phyloP scores from a whole-genome alignment of 2,797 vertebrate genomes.

The Silurus lanzhouensis region DNA sequence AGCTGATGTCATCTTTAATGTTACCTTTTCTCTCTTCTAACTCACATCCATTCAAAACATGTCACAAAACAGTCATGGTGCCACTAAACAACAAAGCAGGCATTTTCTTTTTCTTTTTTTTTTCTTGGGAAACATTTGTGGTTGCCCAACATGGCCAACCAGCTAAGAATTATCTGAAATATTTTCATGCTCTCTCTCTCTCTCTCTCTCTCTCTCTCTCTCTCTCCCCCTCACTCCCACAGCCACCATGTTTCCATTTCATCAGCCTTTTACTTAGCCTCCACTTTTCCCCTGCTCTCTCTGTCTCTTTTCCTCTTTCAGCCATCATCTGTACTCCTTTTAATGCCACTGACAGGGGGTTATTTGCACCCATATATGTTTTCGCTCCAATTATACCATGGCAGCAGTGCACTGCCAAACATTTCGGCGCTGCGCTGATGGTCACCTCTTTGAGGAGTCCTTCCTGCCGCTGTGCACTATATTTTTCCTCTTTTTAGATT shows the following conservation, averaged over 20 bases:
- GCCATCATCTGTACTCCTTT: slow-evolving; percentile 78
- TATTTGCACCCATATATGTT: slow-evolving; percentile 86
- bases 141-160: slow-evolving; percentile 53
- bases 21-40: slow-evolving; percentile 63
- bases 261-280: slow-evolving; percentile 75
- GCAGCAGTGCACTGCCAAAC: slow-evolving; percentile 71
- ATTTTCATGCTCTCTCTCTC: slow-evolving; percentile 64
- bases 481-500: slow-evolving; percentile 80
- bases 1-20: slow-evolving; percentile 56
- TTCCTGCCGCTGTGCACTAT: slow-evolving; percentile 77
- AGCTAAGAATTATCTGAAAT: slow-evolving; percentile 75
- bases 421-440: slow-evolving; percentile 72
- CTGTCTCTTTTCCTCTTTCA: slow-evolving; percentile 71
- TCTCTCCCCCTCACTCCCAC: slow-evolving; percentile 46
- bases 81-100: slow-evolving; percentile 59
- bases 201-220: slow-evolving; percentile 15
- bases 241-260: slow-evolving; percentile 69
- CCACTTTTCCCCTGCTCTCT: slow-evolving; percentile 74
- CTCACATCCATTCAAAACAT: slow-evolving; percentile 59
- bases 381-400: slow-evolving; percentile 83
- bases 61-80: slow-evolving; percentile 64
- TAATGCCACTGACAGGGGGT: slow-evolving; percentile 85
- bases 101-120: slow-evolving; percentile 24
- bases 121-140: slow-evolving; percentile 45
- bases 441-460: slow-evolving; percentile 82